phyloP scores from a whole-genome alignment of 2,113 vertebrate species.

The Hirundichthys speculiger region DNA sequence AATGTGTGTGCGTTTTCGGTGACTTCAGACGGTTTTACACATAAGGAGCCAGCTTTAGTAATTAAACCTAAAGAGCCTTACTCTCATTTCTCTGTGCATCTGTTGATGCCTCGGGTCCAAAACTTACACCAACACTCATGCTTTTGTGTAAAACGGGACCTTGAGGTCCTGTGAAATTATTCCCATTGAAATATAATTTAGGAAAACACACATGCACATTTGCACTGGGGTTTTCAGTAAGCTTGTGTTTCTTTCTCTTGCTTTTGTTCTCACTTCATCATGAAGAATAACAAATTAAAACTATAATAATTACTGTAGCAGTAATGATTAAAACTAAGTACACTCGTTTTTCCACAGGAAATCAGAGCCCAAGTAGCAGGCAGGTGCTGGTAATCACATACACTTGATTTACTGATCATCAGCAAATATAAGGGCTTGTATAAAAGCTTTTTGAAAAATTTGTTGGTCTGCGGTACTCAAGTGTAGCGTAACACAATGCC shows the following conservation, averaged over 20 bases:
- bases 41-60: slow-evolving; percentile 27
- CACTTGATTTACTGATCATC: too few relatives aligned
- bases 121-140: background rate
- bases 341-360: too few relatives aligned
- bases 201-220: background rate
- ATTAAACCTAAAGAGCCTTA: slow-evolving; percentile 26
- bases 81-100: slow-evolving; percentile 22
- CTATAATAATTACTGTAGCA: too few relatives aligned
- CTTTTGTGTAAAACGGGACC: slow-evolving; percentile 22
- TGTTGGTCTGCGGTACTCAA: too few relatives aligned
- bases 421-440: background rate
- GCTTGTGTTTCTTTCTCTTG: background rate
- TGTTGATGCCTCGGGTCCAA: slow-evolving; percentile 24
- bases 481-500: too few relatives aligned
- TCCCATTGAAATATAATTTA: slow-evolving; percentile 16
- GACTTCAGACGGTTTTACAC: slow-evolving; percentile 12
- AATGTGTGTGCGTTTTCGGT: slow-evolving; percentile 20
- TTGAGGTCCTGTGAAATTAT: slow-evolving; percentile 23
- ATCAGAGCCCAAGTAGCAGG: too few relatives aligned
- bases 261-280: background rate
- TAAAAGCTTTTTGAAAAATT: background rate
- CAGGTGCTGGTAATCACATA: too few relatives aligned
- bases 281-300: too few relatives aligned
- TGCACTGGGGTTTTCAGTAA: background rate
- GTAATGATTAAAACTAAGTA: too few relatives aligned